Evolutionary conservation across 2,797 vertebrate genomes (phyloP).

Genomic region (Petrocephalus sullivani): DNA sequence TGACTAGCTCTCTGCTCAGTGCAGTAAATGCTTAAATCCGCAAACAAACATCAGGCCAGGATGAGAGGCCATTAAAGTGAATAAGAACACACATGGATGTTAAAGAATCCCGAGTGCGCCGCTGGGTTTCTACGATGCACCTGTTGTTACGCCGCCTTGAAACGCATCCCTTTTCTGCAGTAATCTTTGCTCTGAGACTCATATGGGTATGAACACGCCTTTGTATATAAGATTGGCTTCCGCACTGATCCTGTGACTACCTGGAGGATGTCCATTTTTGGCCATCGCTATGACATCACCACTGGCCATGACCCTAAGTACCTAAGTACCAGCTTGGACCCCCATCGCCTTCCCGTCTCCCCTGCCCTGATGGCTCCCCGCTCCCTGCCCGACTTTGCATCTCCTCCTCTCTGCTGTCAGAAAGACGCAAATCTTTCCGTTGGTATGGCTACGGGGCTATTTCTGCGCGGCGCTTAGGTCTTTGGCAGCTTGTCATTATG

Average conservation of each 20-base stretch:
- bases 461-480: constrained; percentile 23
- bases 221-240: background rate
- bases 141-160: background rate
- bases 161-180: background rate
- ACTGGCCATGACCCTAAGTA: background rate
- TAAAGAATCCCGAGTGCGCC: background rate
- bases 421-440: constrained; percentile 18
- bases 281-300: background rate
- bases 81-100: background rate
- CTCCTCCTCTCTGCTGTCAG: background rate
- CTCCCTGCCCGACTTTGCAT: background rate
- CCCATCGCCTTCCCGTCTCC: too few relatives aligned
- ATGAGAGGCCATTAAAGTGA: background rate
- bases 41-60: background rate
- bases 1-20: background rate
- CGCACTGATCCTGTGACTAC: background rate
- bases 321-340: background rate
- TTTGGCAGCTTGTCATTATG: constrained; percentile 28
- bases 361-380: background rate
- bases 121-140: background rate
- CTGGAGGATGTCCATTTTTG: background rate
- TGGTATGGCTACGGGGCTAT: constrained; percentile 35
- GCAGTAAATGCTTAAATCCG: background rate
- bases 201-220: background rate
- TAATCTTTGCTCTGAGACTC: background rate